Base-by-base conservation (phyloP, 2,797 vertebrate species). In the Setipinna tenuifilis region DNA sequence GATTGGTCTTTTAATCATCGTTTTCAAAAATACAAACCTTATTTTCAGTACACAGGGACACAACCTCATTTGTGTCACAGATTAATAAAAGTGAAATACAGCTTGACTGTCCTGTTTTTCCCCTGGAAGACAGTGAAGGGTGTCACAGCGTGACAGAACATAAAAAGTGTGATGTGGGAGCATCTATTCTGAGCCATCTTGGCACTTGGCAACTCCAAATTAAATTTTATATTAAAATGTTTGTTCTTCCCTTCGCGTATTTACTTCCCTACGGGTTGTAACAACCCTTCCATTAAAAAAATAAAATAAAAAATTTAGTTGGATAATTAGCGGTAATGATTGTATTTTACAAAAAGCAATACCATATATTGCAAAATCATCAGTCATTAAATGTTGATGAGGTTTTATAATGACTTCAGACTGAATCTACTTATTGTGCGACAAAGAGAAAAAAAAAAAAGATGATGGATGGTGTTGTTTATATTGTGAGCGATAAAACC, bases 401-500 rank as follows among this genome's bases (percentile, higher is more conserved):
- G 71, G 71, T 44, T 44, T 78, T 31, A 9, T 31, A 44, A 35
- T 11, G 16, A 31, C 71, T 31, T 78, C 16, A 68, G 83, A 87
- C 28, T 87, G n/a, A 54, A 85, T 84, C 2, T 5, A 81, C 3
- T 59, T 78, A 78, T 44, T 41, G 71, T 78, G 31, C 35, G 35
- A 41, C 71, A 44, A 41, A 16, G 21, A 44, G 17, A 16, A 41
- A 44, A 35, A 35, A 58, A 82, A 84, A 54, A 54, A 68, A 85
- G 35, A 81, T 84, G 83, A 89, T 81, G 61, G 82, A 85, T n/a
- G 3, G n/a, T 19, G 17, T 86, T 89, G 82, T 88, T 89, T 87
- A 87, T 86, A 68, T 23, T n/a, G n/a, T 44, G 31, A 44, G 16
- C 2, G 4, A 44, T 41, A 44, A 78, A 78, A 78, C 71, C 81